Base-by-base conservation (phyloP, 2,797 vertebrate species). In the Babyrousa celebensis region DNA sequence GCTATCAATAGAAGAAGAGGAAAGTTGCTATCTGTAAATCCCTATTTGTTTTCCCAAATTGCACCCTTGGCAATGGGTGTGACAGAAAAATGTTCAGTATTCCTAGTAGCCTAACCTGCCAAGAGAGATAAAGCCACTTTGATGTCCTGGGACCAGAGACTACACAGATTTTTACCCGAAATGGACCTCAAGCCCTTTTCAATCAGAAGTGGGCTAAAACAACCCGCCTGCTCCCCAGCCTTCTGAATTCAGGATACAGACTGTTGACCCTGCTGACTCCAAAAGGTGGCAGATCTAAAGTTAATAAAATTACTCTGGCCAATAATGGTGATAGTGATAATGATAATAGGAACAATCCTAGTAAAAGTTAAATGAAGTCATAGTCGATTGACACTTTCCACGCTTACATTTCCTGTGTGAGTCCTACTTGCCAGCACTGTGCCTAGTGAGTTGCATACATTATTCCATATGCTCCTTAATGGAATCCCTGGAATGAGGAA, bases 1-100 rank as follows among this genome's bases (percentile, higher is more conserved):
- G n/a, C 96, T 98, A 98, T 98, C 98, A 97, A 98, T 97, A 98
- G 97, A 97, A 96, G 96, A 94, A 88, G 95, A 96, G 78, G 96
- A 98, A 98, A 94, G 90, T 40, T 79, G 77, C 62, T 97, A 97
- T 98, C 98, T 97, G 27, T 87, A 95, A 97, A 97, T 62, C 67
- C 97, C 95, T 97, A 98, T 96, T 97, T 97, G 94, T 96, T 98
- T 74, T 93, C 62, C 92, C 20, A 98, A 85, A 96, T 95, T 98
- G 23, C 83, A 95, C 27, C 67, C 11, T 82, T 97, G 78, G 86
- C 97, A 97, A 92, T 97, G 96, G 94, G 77, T 94, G 85, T 88
- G 6, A 70, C 90, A 91, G 52, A 94, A 95, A 97, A 98, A 96
- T 93, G 68, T 89, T n/a, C 83, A 96, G 25, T 71, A 95, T 94